Evolutionary conservation across 2,113 vertebrate genomes (phyloP).

Genomic region (Corythornis vintsioides): DNA sequence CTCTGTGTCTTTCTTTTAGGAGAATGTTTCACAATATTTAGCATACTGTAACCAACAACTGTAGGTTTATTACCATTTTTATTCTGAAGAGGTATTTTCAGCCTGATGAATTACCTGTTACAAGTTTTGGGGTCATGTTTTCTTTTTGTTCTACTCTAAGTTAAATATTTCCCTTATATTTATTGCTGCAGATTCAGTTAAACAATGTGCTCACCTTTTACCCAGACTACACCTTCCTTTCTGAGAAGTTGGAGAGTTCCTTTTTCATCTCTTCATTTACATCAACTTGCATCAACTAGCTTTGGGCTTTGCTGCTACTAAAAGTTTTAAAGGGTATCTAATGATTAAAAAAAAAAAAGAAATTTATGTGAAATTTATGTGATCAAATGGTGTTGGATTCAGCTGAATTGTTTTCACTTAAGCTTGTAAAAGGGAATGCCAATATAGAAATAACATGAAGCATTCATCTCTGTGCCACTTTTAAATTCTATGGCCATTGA

Average conservation of each 20-base stretch:
- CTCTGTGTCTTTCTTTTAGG: neutral
- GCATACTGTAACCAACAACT: conserved; percentile 12
- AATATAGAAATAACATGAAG: conserved; percentile 13
- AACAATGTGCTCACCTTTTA: conserved; percentile 12
- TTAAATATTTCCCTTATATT: conserved; percentile 30
- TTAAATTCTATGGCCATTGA: conserved; percentile 46
- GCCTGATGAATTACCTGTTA: neutral
- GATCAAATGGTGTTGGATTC: conserved; percentile 27
- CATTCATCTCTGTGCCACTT: conserved; percentile 10
- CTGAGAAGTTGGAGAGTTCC: neutral
- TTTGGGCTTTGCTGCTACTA: conserved; percentile 36
- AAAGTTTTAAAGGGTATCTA: conserved; percentile 53
- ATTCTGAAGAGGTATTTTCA: neutral
- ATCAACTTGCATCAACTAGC: neutral
- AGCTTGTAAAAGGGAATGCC: conserved; percentile 6
- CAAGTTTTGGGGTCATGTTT: neutral
- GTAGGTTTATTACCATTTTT: neutral
- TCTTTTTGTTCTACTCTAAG: neutral
- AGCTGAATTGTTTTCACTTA: conserved; percentile 54
- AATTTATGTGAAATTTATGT: conserved; percentile 9
- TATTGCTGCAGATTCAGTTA: neutral
- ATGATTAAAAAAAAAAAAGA: conserved; percentile 8
- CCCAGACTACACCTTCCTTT: neutral
- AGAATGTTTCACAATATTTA: neutral
- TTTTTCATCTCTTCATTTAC: conserved; percentile 15